Evolutionary conservation across 2,797 vertebrate genomes (phyloP).

Genomic region (Halcyon leucocephala): DNA sequence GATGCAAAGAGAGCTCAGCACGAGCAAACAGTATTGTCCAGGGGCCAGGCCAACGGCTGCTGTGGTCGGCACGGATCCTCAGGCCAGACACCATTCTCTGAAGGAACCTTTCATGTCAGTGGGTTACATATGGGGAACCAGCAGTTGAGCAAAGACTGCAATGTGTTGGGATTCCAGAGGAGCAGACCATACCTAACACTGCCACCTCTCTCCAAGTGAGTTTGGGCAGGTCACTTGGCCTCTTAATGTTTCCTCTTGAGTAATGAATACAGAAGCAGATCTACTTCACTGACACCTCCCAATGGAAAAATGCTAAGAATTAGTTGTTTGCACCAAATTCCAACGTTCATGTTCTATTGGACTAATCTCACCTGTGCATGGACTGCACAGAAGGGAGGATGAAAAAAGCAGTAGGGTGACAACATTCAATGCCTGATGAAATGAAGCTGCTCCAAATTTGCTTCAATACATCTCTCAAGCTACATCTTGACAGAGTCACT

Average conservation of each 20-base stretch:
- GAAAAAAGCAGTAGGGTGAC: not conserved
- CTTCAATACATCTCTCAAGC: not conserved
- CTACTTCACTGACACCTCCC: not conserved
- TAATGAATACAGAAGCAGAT: too few species aligned
- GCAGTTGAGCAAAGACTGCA: not conserved
- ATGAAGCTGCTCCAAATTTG: not conserved
- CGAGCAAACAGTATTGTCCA: rapidly evolving
- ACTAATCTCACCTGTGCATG: not conserved
- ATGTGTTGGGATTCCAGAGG: rapidly evolving
- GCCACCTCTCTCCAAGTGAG: not conserved
- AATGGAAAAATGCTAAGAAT: not conserved
- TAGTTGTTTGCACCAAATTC: not conserved
- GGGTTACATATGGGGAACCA: not conserved
- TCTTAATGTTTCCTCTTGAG: not conserved
- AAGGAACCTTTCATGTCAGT: not conserved
- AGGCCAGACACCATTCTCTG: not conserved
- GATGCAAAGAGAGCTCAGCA: not conserved
- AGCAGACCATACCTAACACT: rapidly evolving
- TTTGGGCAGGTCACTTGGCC: not conserved
- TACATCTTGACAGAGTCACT: slow-evolving; percentile 5
- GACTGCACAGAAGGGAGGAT: not conserved
- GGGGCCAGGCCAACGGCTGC: not conserved
- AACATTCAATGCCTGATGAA: not conserved
- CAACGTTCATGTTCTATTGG: not conserved
- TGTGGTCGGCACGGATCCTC: rapidly evolving